phyloP scores from a whole-genome alignment of 2,797 vertebrate genomes.

The Gallinago solitaria region DNA sequence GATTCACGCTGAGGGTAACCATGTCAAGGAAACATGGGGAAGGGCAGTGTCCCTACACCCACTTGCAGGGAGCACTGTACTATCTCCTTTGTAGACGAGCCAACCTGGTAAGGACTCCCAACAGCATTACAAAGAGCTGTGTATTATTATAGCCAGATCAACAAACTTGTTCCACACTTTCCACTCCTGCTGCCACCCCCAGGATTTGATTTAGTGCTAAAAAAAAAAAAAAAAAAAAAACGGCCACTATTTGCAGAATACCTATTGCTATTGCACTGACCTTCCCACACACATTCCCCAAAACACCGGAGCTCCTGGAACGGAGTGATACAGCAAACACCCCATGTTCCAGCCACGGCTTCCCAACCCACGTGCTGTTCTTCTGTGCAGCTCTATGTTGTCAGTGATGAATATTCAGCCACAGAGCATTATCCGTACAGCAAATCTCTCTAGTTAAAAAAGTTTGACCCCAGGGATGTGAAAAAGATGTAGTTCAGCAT shows the following conservation, averaged over 20 bases:
- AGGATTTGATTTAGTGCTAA: not conserved
- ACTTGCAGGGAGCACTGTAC: not conserved
- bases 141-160: not conserved
- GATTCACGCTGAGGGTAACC: not conserved
- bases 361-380: not conserved
- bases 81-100: not conserved
- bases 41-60: not conserved
- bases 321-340: not conserved
- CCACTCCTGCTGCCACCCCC: not conserved
- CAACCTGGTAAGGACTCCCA: not conserved
- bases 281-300: slow-evolving; percentile 5
- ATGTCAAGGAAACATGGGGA: not conserved
- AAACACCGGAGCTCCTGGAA: not conserved
- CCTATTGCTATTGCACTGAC: not conserved
- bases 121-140: not conserved
- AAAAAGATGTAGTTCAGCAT: not conserved
- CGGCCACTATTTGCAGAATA: slow-evolving; percentile 12
- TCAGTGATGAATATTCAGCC: not conserved
- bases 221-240: not conserved
- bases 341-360: not conserved
- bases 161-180: not conserved
- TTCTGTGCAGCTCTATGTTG: not conserved
- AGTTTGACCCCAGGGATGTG: not conserved
- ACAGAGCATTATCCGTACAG: not conserved
- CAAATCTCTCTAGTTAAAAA: not conserved